phyloP scores from a whole-genome alignment of 2,113 vertebrate species.

The Cygnus atratus region DNA sequence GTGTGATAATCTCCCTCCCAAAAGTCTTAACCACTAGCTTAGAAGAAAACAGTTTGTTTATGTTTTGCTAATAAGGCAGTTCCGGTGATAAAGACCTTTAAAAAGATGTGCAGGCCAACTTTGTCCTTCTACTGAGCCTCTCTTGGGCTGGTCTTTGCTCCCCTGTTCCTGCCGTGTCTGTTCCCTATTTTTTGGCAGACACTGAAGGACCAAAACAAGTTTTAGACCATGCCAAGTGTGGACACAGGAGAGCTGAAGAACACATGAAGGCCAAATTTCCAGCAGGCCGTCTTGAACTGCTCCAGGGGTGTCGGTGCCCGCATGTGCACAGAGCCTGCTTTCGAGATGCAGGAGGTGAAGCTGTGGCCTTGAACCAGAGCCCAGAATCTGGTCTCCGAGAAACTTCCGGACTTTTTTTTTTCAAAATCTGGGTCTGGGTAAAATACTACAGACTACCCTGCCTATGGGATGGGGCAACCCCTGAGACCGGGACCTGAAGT shows the following conservation, averaged over 20 bases:
- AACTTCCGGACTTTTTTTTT: neutral
- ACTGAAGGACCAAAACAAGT: neutral
- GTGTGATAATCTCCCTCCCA: neutral
- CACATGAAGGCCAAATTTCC: neutral
- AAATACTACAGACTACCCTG: neutral
- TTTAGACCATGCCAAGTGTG: neutral
- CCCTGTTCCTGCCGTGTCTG: neutral
- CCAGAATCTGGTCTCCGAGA: neutral
- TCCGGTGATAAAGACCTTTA: neutral
- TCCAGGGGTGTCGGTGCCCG: rapidly evolving
- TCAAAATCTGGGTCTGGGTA: neutral
- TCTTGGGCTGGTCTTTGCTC: neutral
- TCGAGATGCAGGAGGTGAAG: neutral
- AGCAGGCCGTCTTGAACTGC: neutral
- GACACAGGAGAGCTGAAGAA: neutral
- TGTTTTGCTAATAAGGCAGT: neutral
- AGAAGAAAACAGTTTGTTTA: neutral
- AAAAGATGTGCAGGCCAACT: neutral
- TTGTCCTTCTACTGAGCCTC: neutral
- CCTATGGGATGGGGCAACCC: neutral
- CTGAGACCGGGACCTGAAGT: neutral
- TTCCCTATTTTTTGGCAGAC: neutral
- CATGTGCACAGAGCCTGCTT: neutral
- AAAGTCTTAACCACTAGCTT: neutral
- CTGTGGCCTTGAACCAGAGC: neutral